phyloP scores from a whole-genome alignment of 2,888 invertebrate genomes.

The Habroteleia sp. region DNA sequence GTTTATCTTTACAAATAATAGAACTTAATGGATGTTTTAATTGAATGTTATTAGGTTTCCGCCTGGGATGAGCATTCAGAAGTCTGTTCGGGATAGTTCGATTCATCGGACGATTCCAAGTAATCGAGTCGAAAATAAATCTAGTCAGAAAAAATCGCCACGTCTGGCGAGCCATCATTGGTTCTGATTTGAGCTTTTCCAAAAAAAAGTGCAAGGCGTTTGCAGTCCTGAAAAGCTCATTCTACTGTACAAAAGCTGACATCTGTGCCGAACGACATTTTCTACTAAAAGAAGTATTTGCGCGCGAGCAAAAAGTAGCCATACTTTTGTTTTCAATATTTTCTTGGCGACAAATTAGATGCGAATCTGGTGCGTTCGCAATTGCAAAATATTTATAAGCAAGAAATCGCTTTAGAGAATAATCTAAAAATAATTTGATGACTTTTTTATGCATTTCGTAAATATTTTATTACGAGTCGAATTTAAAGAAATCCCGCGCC shows the following conservation, averaged over 20 bases:
- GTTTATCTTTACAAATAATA: too few relatives aligned
- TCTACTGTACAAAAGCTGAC: constrained; percentile 53
- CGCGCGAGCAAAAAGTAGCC: constrained; percentile 33
- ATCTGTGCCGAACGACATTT: constrained; percentile 52
- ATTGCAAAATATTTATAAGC: constrained; percentile 4
- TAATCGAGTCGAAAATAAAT: constrained; percentile 74
- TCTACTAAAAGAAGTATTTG: constrained; percentile 42
- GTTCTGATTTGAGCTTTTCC: constrained; percentile 57
- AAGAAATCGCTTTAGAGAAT: constrained; percentile 24
- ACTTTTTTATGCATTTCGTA: constrained; percentile 63
- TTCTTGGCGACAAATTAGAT: constrained; percentile 1
- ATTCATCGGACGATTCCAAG: constrained; percentile 54
- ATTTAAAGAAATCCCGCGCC: constrained; percentile 19
- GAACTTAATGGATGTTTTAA: too few relatives aligned
- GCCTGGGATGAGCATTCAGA: constrained; percentile 95
- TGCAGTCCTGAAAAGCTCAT: constrained; percentile 40
- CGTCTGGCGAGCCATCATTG: constrained; percentile 37
- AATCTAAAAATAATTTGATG: constrained; percentile 24
- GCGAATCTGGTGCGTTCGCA: constrained; percentile 1
- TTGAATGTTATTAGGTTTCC: constrained; percentile 85
- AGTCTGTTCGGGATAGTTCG: constrained; percentile 88
- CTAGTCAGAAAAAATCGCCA: constrained; percentile 77
- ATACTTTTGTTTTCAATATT: constrained; percentile 28
- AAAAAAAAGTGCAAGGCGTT: constrained; percentile 18
- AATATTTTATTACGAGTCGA: constrained; percentile 52